These are phyloP conservation scores for Diorhabda sublineata DNA, from an alignment of 1,140 invertebrate genomes.

Conservation along the genomic window DNA sequence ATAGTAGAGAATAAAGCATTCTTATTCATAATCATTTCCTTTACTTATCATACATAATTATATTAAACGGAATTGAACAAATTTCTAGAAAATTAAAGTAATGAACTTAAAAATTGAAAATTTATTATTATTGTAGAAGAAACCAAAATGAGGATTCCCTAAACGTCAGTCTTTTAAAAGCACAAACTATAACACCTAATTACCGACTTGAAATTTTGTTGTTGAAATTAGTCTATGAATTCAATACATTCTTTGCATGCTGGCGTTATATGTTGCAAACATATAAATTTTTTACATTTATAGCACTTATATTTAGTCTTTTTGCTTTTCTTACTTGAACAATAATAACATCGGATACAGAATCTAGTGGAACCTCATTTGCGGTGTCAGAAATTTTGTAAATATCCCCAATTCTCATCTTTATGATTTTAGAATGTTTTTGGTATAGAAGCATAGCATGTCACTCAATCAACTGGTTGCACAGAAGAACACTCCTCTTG, in stretches of 20 bases:
- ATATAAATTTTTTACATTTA: neutral
- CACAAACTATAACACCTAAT: too few species aligned
- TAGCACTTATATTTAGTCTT: neutral
- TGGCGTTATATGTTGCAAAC: neutral
- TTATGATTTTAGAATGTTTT: neutral
- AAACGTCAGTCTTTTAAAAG: too few species aligned
- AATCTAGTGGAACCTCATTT: neutral
- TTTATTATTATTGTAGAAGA: too few species aligned
- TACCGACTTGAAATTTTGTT: too few species aligned
- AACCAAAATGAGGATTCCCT: too few species aligned
- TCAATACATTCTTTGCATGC: neutral
- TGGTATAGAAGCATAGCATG: neutral
- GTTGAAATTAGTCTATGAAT: neutral
- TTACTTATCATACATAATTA: too few species aligned
- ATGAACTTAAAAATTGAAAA: too few species aligned
- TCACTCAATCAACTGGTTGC: neutral
- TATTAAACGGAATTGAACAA: too few species aligned
- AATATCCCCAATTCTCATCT: slow-evolving; percentile 4
- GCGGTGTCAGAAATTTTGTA: neutral
- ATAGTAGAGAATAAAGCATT: too few species aligned
- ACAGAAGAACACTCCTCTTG: neutral
- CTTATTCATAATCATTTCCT: too few species aligned
- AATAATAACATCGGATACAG: neutral
- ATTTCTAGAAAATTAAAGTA: too few species aligned
- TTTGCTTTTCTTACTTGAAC: neutral